These are phyloP conservation scores for Neoarius graeffei DNA, from an alignment of 2,113 vertebrate genomes.

Conservation along the genomic window DNA sequence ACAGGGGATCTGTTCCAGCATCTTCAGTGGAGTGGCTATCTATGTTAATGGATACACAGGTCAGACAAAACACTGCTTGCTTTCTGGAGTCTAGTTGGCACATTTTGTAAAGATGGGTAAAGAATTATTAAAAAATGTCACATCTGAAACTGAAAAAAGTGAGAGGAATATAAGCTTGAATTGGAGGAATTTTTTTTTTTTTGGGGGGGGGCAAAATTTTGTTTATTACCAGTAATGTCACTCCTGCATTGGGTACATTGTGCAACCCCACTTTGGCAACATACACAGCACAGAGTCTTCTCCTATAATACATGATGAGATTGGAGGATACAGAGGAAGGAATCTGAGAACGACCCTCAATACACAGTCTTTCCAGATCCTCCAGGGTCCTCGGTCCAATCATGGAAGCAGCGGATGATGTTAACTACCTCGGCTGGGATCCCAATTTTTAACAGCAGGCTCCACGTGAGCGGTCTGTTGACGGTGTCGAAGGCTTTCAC, in stretches of 20 bases:
- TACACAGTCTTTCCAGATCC: not conserved
- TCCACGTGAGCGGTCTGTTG: too few relatives aligned
- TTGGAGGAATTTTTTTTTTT: not conserved
- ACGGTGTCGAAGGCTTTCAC: too few relatives aligned
- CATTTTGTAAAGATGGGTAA: not conserved
- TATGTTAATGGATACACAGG: slow-evolving; percentile 98
- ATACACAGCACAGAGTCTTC: not conserved
- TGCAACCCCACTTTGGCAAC: not conserved
- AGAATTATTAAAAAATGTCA: not conserved
- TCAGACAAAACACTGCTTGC: slow-evolving; percentile 59
- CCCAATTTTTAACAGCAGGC: too few relatives aligned
- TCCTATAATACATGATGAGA: not conserved
- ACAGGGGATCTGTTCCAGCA: slow-evolving; percentile 79
- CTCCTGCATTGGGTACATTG: not conserved
- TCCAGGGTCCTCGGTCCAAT: not conserved
- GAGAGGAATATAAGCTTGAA: not conserved
- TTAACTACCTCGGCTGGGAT: too few relatives aligned
- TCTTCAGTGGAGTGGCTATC: slow-evolving; percentile 92
- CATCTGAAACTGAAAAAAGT: not conserved
- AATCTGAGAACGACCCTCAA: slow-evolving; percentile 3
- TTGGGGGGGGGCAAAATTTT: not conserved
- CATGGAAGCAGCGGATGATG: too few relatives aligned
- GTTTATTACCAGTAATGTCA: not conserved
- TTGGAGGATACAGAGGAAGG: not conserved
- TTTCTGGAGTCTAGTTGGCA: not conserved